A percentile compares a stretch with the other conserved stretches of the same genome.
Conservation (phyloP, 2,113 vertebrate genomes). For the Coptodon rendalli region DNA sequence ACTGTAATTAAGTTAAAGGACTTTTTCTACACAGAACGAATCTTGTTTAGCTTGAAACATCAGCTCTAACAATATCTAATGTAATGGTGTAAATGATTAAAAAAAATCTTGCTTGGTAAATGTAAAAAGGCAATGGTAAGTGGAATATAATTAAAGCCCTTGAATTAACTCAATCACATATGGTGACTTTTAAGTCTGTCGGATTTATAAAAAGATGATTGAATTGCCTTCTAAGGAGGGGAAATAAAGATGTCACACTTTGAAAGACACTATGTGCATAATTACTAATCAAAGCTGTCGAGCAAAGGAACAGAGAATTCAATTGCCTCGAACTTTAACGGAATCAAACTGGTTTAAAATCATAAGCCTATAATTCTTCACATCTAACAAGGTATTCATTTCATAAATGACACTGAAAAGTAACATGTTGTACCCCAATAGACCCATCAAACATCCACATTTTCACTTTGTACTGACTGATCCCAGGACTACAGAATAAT, state of each 20-base stretch:
- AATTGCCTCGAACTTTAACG: not conserved
- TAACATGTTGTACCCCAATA: not conserved
- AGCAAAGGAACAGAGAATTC: not conserved
- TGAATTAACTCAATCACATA: not conserved
- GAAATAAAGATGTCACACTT: not conserved
- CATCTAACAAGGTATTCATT: not conserved
- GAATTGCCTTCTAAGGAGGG: not conserved
- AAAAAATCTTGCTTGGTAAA: not conserved
- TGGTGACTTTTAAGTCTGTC: not conserved
- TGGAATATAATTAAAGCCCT: not conserved
- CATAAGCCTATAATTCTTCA: not conserved
- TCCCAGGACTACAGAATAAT: not conserved
- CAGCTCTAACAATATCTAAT: not conserved
- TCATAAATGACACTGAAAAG: not conserved
- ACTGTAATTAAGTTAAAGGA: not conserved
- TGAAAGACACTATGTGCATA: not conserved
- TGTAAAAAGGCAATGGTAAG: not conserved
- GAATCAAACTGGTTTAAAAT: not conserved
- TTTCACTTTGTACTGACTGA: not conserved
- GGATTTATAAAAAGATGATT: not conserved
- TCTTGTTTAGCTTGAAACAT: not conserved
- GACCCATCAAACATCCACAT: not conserved
- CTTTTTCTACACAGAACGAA: not conserved
- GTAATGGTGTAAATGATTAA: not conserved
- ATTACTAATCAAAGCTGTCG: not conserved